Evolutionary conservation across 2,888 invertebrate genomes (phyloP).

Genomic region (Habrosyne pyritoides): DNA sequence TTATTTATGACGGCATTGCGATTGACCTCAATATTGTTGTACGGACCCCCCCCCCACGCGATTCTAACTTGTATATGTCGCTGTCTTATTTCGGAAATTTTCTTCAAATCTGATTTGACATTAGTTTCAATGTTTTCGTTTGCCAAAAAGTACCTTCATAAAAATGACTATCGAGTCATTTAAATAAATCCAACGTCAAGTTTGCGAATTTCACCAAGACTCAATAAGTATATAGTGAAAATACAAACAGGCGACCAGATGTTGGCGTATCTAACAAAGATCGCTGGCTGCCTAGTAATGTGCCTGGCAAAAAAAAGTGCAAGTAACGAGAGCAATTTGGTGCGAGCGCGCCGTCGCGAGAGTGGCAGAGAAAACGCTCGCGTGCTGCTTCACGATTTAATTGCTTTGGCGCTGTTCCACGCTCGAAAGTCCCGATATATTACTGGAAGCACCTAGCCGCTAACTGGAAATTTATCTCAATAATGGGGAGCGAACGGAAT

Average conservation of each 20-base stretch:
- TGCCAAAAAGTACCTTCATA: too few species aligned
- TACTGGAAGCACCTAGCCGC: slow-evolving; percentile 32
- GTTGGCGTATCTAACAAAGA: slow-evolving; percentile 3
- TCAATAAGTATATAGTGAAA: background rate
- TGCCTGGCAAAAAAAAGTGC: slow-evolving; percentile 55
- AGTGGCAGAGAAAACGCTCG: slow-evolving; percentile 43
- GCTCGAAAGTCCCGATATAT: slow-evolving; percentile 34
- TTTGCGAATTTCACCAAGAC: background rate
- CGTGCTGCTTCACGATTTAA: slow-evolving; percentile 68
- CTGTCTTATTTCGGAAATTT: too few species aligned
- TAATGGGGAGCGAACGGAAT: slow-evolving; percentile 17
- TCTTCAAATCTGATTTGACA: too few species aligned
- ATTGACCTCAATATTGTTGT: too few species aligned
- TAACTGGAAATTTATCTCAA: slow-evolving; percentile 12
- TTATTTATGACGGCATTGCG: too few species aligned
- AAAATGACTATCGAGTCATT: too few species aligned
- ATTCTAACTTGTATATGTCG: too few species aligned
- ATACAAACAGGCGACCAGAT: slow-evolving; percentile 9
- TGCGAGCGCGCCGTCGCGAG: slow-evolving; percentile 36
- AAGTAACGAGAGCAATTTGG: slow-evolving; percentile 66
- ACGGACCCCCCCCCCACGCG: too few species aligned
- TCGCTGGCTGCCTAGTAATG: slow-evolving; percentile 13
- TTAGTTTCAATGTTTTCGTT: too few species aligned
- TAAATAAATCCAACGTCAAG: too few species aligned
- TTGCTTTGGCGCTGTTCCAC: slow-evolving; percentile 78